Base-by-base conservation (phyloP, 1,140 invertebrate genomes). In the Thalassaphorura encarpata region DNA sequence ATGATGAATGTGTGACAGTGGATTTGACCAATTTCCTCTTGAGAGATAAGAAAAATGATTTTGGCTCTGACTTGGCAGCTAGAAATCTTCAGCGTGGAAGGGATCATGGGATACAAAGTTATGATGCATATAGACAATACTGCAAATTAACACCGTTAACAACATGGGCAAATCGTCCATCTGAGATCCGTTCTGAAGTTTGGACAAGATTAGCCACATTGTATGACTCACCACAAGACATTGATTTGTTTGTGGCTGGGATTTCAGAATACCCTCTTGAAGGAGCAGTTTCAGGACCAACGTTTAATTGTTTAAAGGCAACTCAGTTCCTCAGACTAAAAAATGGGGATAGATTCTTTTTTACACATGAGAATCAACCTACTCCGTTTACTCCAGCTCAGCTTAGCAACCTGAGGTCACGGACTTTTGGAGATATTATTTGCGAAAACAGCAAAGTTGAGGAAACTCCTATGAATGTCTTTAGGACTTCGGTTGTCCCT, bases 1-100 rank as follows among this genome's bases (percentile, higher is more conserved):
- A 91, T n/a, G 91, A 95, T 71, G 87, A 90, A 69, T 92, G 92
- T 67, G 87, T 95, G 53, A 92, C 89, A 0, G 87, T 85, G 1
- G 89, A 92, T 75, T 84, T 95, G 1, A 92, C 89, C 0, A 92
- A 94, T 72, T 89, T 94, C 72, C 71, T 97, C 19, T 93, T 94
- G 67, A 82, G 80, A 41, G 86, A 84, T 64, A 85, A 85, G 1
- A 87, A 89, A 69, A 88, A 84, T 0, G 28, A 50, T 40, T 60
- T 63, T 41, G 88, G 89, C 1, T 73, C 90, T 4, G 89, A 92
- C 74, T 70, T 92, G 31, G 81, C 88, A 11, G 83, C 88, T 0
- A 72, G 91, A 1, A 91, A 61, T 19, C 49, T 61, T 43, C 59
- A 61, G 39, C n/a, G 68, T 2, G 63, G 66, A 11, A 60, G 69